A percentile compares a stretch with the other conserved stretches of the same genome.
These are phyloP conservation scores for Himalopsyche kuldschensis DNA, from an alignment of 2,888 invertebrate genomes.

Conservation along the genomic window DNA sequence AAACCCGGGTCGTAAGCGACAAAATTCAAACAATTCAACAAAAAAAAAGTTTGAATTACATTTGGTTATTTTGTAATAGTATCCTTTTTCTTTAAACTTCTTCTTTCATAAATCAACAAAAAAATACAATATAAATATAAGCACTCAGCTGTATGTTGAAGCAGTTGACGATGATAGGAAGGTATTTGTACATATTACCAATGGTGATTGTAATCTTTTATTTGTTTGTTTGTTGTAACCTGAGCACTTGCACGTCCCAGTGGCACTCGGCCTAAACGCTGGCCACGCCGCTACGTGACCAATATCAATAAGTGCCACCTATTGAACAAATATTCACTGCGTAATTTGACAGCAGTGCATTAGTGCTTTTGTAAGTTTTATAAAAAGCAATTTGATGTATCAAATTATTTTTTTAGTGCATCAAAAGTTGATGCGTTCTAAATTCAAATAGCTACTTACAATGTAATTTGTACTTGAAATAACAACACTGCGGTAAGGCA, in stretches of 20 bases:
- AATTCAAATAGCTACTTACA: neutral
- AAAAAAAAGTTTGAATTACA: no score
- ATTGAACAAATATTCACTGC: neutral
- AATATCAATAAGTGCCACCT: neutral
- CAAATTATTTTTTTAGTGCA: neutral
- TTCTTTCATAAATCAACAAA: no score
- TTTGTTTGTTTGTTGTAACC: neutral
- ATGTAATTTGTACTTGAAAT: neutral
- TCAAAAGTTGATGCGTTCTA: neutral
- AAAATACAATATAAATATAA: no score
- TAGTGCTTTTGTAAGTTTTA: neutral
- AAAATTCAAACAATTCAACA: no score
- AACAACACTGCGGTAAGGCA: neutral
- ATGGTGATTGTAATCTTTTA: neutral
- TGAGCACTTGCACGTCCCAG: neutral
- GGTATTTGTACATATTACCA: neutral
- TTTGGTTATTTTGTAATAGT: no score
- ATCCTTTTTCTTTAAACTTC: no score
- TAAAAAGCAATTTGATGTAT: neutral
- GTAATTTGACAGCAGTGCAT: neutral
- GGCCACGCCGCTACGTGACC: neutral
- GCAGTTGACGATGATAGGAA: no score
- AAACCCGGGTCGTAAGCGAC: no score
- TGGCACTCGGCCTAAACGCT: neutral
- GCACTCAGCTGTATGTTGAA: no score